Conservation (phyloP, 2,113 vertebrate genomes). For the Perca schrenkii region DNA sequence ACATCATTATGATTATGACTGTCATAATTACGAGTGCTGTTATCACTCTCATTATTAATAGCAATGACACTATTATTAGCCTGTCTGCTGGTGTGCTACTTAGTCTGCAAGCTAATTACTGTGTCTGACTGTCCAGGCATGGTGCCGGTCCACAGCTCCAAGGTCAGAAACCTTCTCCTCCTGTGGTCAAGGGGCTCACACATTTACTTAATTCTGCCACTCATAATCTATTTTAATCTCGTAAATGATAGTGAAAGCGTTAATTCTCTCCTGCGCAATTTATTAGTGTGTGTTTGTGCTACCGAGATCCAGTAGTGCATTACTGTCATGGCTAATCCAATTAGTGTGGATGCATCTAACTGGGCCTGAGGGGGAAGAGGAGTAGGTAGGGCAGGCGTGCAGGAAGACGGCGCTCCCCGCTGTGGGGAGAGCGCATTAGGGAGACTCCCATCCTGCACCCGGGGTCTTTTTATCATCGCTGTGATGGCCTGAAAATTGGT, state of each 20-base stretch:
- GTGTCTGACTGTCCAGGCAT: conserved; percentile 64
- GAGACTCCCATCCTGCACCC: conserved; percentile 54
- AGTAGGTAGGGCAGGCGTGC: conserved; percentile 57
- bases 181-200: conserved; percentile 66
- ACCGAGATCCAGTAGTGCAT: conserved; percentile 76
- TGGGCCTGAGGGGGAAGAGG: conserved; percentile 57
- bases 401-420: conserved; percentile 55
- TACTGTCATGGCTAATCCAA: conserved; percentile 84
- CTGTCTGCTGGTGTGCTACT: conserved; percentile 65
- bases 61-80: conserved; percentile 80
- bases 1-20: conserved; percentile 82
- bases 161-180: conserved; percentile 73
- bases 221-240: conserved; percentile 83
- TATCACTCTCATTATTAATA: conserved; percentile 83
- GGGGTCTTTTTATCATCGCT: conserved; percentile 65
- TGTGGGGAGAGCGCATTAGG: conserved; percentile 71
- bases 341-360: conserved; percentile 75
- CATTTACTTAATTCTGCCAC: conserved; percentile 80
- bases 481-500: conserved; percentile 68
- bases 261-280: conserved; percentile 76
- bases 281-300: conserved; percentile 80
- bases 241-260: conserved; percentile 73
- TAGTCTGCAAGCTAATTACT: conserved; percentile 74
- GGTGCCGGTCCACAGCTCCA: conserved; percentile 61
- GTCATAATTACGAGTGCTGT: conserved; percentile 79